Base-by-base conservation (phyloP, 2,888 invertebrate species). In the Anthophora plumipes region DNA sequence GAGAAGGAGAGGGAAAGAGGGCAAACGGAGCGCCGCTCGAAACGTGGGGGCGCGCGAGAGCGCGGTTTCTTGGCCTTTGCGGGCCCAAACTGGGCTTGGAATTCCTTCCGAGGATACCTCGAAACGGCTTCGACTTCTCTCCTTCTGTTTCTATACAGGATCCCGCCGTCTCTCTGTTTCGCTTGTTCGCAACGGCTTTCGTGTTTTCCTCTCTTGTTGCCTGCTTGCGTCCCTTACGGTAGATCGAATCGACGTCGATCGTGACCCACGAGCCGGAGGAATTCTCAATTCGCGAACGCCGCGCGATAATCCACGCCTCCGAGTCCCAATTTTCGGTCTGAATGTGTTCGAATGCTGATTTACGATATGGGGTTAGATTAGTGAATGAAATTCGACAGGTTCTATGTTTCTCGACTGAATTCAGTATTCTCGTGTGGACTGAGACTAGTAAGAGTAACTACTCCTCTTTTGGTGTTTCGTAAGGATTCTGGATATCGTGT, bases 81-180 rank as follows among this genome's bases (percentile, higher is more conserved):
- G 78, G 83, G 85, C 80, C 89, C 90, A 90, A 91, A 91, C 89
- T 89, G 89, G 90, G 89, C 90, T 89, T 89, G 89, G 91, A 92
- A 91, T 92, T 91, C 83, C 85, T 85, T 86, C 82, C 80, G 83
- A 87, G 86, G 88, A 90, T 85, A 85, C 71, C 77, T 67, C 76
- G 52, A 59, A 75, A 83, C 67, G 59, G 31, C 31, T 55, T 46
- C 72, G 59, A 61, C 71, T 77, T 73, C 75, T 73, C 75, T 66
- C 75, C 60, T 54, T 67, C 71, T 57, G 48, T 73, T 22, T 48
- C 54, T 74, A 6, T 20, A 11, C 61, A 61, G 61, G 41, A 25
- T 76, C 70, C n/a, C n/a, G n/a, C n/a, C n/a, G n/a, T 73, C 77
- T 70, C 37, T 72, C n/a, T 31, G 31, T 31, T 31, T 31, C 37